phyloP scores from a whole-genome alignment of 2,113 vertebrate genomes.

The Halcyon malimbica region DNA sequence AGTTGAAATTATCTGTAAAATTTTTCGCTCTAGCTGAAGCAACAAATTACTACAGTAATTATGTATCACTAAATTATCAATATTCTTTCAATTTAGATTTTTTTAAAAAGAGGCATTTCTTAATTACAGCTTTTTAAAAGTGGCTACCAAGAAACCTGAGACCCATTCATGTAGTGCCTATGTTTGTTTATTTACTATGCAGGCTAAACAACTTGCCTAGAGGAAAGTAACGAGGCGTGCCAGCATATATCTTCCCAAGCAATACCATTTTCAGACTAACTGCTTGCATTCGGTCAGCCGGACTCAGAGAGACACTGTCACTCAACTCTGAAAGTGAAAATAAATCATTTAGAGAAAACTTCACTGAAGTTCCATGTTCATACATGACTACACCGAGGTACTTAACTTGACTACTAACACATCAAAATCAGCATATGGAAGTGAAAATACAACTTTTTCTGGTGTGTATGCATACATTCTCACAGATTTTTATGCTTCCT shows the following conservation, averaged over 20 bases:
- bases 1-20: background rate
- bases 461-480: background rate
- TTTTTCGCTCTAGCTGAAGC: background rate
- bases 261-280: slow-evolving; percentile 92
- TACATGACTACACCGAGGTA: background rate
- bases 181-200: background rate
- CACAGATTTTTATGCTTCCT: background rate
- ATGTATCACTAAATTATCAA: background rate
- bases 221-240: slow-evolving; percentile 96
- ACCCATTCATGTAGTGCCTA: rapidly evolving
- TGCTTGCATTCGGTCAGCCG: slow-evolving; percentile 89
- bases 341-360: background rate
- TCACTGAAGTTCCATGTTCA: background rate
- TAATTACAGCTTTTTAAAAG: background rate
- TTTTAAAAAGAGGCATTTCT: background rate
- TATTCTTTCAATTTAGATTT: background rate
- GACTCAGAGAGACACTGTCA: slow-evolving; percentile 85
- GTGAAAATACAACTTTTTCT: background rate
- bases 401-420: background rate
- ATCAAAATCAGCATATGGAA: background rate
- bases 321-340: slow-evolving; percentile 82
- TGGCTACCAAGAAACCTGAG: background rate
- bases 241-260: slow-evolving; percentile 92
- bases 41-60: background rate
- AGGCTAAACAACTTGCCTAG: slow-evolving; percentile 78